Base-by-base conservation (phyloP, 37 sponge, comb jelly and placozoan species). In the Diacarnus erythraeanus region DNA sequence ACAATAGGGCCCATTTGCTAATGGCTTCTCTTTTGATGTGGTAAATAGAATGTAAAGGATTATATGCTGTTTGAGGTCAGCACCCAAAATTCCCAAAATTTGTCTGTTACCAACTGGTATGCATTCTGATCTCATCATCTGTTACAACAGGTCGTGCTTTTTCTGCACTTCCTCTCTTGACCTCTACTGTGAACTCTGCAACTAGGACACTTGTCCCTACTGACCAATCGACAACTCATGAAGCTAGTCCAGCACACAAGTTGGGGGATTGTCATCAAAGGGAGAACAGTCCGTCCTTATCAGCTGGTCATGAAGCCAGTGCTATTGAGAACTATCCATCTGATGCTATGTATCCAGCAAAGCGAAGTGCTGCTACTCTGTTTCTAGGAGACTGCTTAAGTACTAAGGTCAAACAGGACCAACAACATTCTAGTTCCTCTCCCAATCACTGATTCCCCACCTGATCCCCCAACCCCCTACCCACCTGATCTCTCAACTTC, bases 331-430 rank as follows among this genome's bases (percentile, higher is more conserved):
- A 60, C 22, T 17, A 6, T 41, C 72, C 72, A 18, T 5, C 12
- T 39, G 72, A 72, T 26, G 72, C 72, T 47, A 42, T 36, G 72
- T 72, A 43, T 47, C 72, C 72, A 6, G 47, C 39, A 23, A 72
- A 72, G n/a, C 72, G n/a, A 8, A 26, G 72, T 27, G 47, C 72
- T 30, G 72, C 72, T 21, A 27, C 44, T 43, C 44, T 72, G 29
- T 72, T 72, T 47, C 72, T 72, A 21, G 72, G 38, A 22, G 72
- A 72, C 72, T 72, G 72, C 23, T 35, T 72, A 26, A 72, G 26
- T 35, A 23, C 22, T 20, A 72, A 72, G 72, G 6, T 2, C 47
- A 72, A 72, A 29, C 29, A 72, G 5, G 38, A 42, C 47, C 43
- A 30, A 9, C 6, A 68, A 5, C 3, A 60, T 25, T 20, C 9